A percentile compares a stretch with the other conserved stretches of the same genome.
Evolutionary conservation across 2,888 invertebrate genomes (phyloP).

Genomic region (Polyommatus iphigenia): DNA sequence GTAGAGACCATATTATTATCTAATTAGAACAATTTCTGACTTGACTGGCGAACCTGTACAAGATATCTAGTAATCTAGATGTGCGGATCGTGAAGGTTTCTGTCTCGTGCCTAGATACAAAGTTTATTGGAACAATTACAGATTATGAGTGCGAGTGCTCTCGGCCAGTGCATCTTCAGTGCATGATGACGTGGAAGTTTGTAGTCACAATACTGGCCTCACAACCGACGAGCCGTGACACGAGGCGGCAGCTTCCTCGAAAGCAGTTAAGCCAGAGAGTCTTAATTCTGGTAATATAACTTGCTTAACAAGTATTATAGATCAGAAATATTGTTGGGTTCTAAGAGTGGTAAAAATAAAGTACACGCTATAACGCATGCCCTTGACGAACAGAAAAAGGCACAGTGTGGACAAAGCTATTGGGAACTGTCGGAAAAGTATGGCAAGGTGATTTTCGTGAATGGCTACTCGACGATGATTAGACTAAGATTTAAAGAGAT

Average conservation of each 20-base stretch:
- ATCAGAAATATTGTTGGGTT: too few relatives aligned
- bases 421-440: too few relatives aligned
- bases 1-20: not conserved
- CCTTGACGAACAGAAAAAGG: too few relatives aligned
- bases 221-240: not conserved
- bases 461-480: too few relatives aligned
- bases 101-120: conserved; percentile 16
- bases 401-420: too few relatives aligned
- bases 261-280: not conserved
- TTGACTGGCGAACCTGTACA: not conserved
- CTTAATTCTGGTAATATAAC: too few relatives aligned
- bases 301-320: too few relatives aligned
- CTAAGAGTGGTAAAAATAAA: too few relatives aligned
- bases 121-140: conserved; percentile 2
- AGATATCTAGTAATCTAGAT: conserved; percentile 2
- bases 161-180: not conserved
- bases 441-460: too few relatives aligned
- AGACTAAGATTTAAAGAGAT: too few relatives aligned
- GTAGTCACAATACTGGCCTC: not conserved
- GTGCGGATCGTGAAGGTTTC: not conserved
- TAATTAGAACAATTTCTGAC: not conserved
- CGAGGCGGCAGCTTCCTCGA: not conserved
- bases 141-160: conserved; percentile 1
- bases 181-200: not conserved
- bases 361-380: too few relatives aligned